phyloP scores from a whole-genome alignment of 2,113 vertebrate species.

The Felis catus region F.catus_Fca126_mat1.0 CM031413.1:43194501-43195000 shows the following conservation, averaged over 20 bases:
- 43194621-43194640: neutral
- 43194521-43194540: neutral
- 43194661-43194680: neutral
- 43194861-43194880: neutral
- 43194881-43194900: neutral
- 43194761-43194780: neutral
- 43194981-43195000: too few relatives aligned
- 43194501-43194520: neutral
- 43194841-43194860: neutral
- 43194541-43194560: neutral
- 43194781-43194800: neutral
- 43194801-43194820: neutral
- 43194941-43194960: neutral
- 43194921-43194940: neutral
- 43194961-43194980: too few relatives aligned
- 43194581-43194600: neutral
- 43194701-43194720: neutral
- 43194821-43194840: neutral
- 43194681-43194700: neutral
- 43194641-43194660: neutral
- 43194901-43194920: neutral
- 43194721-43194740: accelerated
- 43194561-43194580: neutral
- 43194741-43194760: neutral
- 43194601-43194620: neutral